Conservation (phyloP, 2,888 invertebrate genomes). For the Brachyptera risi region DNA sequence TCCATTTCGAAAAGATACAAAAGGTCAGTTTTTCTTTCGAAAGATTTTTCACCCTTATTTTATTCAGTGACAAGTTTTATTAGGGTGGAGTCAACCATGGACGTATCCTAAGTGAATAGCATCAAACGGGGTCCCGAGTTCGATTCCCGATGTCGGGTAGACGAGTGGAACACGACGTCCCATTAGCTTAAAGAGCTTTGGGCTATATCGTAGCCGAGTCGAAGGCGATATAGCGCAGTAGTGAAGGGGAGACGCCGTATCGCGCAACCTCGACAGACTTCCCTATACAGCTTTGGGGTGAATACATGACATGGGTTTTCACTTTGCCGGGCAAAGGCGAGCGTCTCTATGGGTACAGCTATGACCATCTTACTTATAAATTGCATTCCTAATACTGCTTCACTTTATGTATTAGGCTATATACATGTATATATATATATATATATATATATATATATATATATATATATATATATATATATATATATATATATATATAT, state of each 20-base stretch:
- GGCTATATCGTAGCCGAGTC: background rate
- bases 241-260: background rate
- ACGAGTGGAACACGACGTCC: slow-evolving; percentile 17
- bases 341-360: background rate
- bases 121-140: too few relatives aligned
- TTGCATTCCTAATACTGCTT: slow-evolving; percentile 14
- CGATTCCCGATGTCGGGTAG: slow-evolving; percentile 13
- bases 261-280: slow-evolving; percentile 15
- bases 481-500: too few relatives aligned
- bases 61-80: background rate
- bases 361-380: slow-evolving; percentile 15
- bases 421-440: too few relatives aligned
- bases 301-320: slow-evolving; percentile 10
- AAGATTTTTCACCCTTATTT: too few relatives aligned
- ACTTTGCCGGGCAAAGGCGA: background rate
- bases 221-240: background rate
- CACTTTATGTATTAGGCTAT: too few relatives aligned
- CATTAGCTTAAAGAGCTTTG: slow-evolving; percentile 15
- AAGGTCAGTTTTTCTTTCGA: too few relatives aligned
- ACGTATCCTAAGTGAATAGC: background rate
- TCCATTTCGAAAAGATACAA: too few relatives aligned
- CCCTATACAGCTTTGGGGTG: background rate
- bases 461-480: too few relatives aligned
- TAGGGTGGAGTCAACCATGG: background rate
- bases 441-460: too few relatives aligned